Evolutionary conservation across 2,888 invertebrate genomes (phyloP), one percentile per base, ranked within the genome.

Genomic region (Eilema griseolum): DNA sequence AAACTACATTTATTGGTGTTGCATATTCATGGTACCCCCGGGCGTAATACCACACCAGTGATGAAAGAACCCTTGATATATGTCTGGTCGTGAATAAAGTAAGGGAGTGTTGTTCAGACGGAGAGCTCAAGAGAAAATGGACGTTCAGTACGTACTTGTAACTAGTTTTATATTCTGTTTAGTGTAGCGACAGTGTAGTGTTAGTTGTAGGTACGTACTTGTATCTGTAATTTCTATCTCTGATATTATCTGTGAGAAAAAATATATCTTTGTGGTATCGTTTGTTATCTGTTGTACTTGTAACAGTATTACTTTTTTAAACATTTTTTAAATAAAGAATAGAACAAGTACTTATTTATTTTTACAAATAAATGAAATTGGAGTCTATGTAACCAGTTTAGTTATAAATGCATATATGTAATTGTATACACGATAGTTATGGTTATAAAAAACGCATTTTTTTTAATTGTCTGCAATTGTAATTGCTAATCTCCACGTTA

Each of bases 1-100:
- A 92, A 93, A 93, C 93, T 90, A 92, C 92, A 90, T 93, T 94
- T 93, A 94, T 93, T 92, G 90, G 88, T 88, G 86, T 89, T 95
- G 93, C 94, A 95, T 95, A 95, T 95, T 95, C 95, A 95, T 92
- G 87, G 88, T 88, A 89, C 88, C 93, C 89, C 81, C 81, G 74
- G 89, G 92, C 92, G 81, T 83, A 85, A 80, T 80, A 75, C 72
- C 67, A 71, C 74, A 67, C 93, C 90, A 89, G 63, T 76, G 61
- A 77, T 78, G 26, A 67, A 23, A 80, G 87, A 89, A 69, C 87
- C 69, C 72, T 83, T 70, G 59, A 64, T 68, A 66, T 41, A 74
- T 33, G 24, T 33, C 41, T 63, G 20, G 26, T 7, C 14, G 60
- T 59, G 52, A 68, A 70, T 67, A 46, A 72, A 69, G 46, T n/a